These are phyloP conservation scores for Scaeva pyrastri DNA, from an alignment of 2,888 invertebrate genomes.

Conservation along the genomic window DNA sequence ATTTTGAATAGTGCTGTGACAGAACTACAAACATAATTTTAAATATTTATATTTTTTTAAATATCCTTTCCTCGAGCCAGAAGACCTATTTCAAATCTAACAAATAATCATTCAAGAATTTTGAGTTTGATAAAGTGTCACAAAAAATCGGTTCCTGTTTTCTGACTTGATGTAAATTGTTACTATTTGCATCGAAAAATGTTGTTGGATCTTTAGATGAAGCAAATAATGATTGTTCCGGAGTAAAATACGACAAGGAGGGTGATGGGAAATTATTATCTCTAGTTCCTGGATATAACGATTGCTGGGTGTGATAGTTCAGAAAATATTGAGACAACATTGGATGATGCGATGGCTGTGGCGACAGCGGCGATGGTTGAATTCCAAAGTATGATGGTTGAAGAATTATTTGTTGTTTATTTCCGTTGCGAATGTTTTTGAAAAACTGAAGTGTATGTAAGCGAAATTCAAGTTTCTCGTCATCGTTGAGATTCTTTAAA, in stretches of 20 bases:
- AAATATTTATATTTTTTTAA: no score
- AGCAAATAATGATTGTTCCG: not conserved
- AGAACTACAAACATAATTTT: no score
- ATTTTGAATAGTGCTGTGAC: no score
- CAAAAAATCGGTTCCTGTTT: not conserved
- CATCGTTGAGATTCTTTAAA: slow-evolving; percentile 5
- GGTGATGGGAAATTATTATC: not conserved
- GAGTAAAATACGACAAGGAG: not conserved
- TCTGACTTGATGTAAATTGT: no score
- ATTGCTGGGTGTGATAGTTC: slow-evolving; percentile 7
- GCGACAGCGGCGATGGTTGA: not conserved
- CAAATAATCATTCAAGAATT: not conserved
- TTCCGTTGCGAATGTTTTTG: not conserved
- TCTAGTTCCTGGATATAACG: not conserved
- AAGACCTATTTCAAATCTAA: slow-evolving; percentile 1
- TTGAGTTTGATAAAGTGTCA: slow-evolving; percentile 1
- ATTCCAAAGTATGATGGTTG: not conserved
- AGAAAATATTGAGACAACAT: slow-evolving; percentile 13
- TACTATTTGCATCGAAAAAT: no score
- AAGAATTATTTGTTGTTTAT: not conserved
- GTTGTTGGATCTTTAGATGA: not conserved
- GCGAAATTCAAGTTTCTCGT: slow-evolving; percentile 14
- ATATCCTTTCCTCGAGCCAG: no score
- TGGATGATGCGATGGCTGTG: not conserved
- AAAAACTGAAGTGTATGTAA: slow-evolving; percentile 6